Base-by-base conservation (phyloP, 2,888 invertebrate species). In the Meta bourneti region DNA sequence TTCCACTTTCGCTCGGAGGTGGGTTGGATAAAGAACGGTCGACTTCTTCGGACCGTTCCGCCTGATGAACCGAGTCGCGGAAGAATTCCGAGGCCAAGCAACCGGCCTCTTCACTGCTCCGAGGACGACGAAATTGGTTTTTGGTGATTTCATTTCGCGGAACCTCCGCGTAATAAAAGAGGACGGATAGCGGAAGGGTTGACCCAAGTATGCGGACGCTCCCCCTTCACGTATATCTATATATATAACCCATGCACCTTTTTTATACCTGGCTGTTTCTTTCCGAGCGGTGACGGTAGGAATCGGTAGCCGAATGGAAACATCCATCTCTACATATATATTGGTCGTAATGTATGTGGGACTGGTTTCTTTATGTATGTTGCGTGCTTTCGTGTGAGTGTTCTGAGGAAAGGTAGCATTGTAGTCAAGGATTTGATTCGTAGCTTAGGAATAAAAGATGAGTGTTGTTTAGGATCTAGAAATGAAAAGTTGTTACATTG, bases 91-190 rank as follows among this genome's bases (percentile, higher is more conserved):
- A 78, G 84, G 49, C 77, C 74, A 77, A 82, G 75, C 71, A 86
- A 87, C 77, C 82, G 75, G 77, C 84, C 90, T 86, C 86, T 80
- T 77, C 90, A 77, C 71, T 86, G 81, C 81, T 81, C 77, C 77
- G 78, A 83, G 78, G 82, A 89, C 83, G 91, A 83, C 83, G 91
- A 91, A 91, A 91, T 91, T 91, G 91, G 91, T 91, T 91, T 91
- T 91, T 91, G 91, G 87, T 91, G 91, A 91, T 91, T 91, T 91
- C 91, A 91, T 91, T 91, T 87, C 91, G 74, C 61, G 52, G 48
- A 69, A 74, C 85, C 85, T 74, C 79, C 61, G 71, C 82, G 87
- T 87, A 91, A 91, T 91, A 91, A 91, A 91, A 90, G 72, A 90
- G 80, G 70, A 51, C 78, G 72, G 48, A 90, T 61, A 79, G 78